Evolutionary conservation across 2,888 invertebrate species (phyloP).

Genomic region (Rhorus exstirpatorius): DNA sequence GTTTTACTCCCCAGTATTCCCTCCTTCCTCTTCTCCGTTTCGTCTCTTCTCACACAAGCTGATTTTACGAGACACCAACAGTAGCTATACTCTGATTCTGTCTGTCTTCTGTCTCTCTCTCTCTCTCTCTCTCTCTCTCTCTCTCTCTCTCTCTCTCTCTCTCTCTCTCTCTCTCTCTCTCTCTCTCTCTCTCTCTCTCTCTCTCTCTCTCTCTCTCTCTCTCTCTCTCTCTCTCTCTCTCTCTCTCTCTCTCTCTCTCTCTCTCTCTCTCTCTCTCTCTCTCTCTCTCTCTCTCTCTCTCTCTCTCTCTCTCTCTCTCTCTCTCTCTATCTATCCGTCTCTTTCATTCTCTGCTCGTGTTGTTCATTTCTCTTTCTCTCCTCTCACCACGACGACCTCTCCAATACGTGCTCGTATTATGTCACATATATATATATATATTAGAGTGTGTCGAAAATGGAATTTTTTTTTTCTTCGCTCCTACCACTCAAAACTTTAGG

Average conservation of each 20-base stretch:
- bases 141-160: conserved; percentile 45
- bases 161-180: conserved; percentile 50
- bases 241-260: conserved; percentile 56
- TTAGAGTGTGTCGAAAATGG: no score
- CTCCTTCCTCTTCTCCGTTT: conserved; percentile 33
- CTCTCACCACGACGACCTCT: conserved; percentile 82
- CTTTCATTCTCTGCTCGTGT: conserved; percentile 44
- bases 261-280: conserved; percentile 33
- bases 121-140: conserved; percentile 30
- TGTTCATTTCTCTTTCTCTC: conserved; percentile 57
- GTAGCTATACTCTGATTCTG: conserved; percentile 49
- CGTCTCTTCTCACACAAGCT: conserved; percentile 56
- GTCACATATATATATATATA: conserved; percentile 64
- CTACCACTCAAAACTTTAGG: no score
- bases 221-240: conserved; percentile 36
- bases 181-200: conserved; percentile 52
- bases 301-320: conserved; percentile 53
- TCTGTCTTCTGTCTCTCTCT: conserved; percentile 46
- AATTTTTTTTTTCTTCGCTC: no score
- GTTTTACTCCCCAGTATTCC: conserved; percentile 75
- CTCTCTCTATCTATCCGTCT: conserved; percentile 26
- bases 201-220: conserved; percentile 25
- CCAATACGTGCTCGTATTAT: conserved; percentile 78
- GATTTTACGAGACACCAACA: conserved; percentile 57
- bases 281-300: conserved; percentile 47